Percentiles rank a stretch among this genome's conserved stretches.
These are phyloP conservation scores for Aphis craccivora DNA, from an alignment of 1,140 invertebrate genomes.

Conservation along the genomic window DNA sequence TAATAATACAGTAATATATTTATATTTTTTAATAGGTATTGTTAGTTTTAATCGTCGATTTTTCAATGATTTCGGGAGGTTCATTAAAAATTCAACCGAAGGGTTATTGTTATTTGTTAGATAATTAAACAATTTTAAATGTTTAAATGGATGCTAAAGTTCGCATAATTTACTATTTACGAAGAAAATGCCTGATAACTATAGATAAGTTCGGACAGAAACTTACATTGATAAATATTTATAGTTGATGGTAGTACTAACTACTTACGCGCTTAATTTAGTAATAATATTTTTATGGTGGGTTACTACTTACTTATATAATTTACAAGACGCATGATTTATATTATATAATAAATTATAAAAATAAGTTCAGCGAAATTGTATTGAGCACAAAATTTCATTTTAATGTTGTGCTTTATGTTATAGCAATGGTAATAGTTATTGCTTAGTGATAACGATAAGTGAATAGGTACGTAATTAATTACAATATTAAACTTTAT, in stretches of 20 bases:
- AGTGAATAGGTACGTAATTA: not conserved
- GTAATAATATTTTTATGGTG: not conserved
- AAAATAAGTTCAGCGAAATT: not conserved
- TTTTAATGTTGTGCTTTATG: not conserved
- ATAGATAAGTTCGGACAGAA: not conserved
- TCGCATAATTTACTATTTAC: too few species aligned
- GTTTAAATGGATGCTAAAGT: not conserved
- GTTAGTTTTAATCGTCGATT: not conserved
- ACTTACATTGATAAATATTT: not conserved
- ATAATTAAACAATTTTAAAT: not conserved
- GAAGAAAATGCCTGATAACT: too few species aligned
- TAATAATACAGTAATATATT: too few species aligned
- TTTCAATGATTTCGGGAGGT: too few species aligned
- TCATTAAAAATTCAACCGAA: not conserved
- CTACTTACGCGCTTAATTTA: too few species aligned
- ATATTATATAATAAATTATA: not conserved
- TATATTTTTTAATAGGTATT: not conserved
- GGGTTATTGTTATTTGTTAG: not conserved
- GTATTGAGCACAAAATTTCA: not conserved
- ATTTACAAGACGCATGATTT: not conserved
- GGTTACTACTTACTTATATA: too few species aligned
- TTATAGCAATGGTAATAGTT: not conserved
- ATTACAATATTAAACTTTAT: not conserved
- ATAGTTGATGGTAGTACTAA: not conserved
- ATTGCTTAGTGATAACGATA: not conserved